These are phyloP conservation scores for Hafferia zeledoni DNA, from an alignment of 2,797 vertebrate genomes.

Conservation along the genomic window DNA sequence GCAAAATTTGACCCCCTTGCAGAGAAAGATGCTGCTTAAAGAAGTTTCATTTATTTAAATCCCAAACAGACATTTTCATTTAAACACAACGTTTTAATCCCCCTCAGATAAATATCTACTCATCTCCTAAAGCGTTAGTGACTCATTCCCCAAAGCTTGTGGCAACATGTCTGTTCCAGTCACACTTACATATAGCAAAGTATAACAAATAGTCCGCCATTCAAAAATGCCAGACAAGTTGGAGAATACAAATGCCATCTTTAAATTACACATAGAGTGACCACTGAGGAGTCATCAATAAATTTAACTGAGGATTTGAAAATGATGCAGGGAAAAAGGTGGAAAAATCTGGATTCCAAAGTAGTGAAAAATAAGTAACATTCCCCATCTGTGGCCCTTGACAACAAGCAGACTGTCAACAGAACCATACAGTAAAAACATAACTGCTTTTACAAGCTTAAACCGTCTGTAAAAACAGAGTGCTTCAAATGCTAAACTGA, in stretches of 20 bases:
- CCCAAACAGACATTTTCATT: neutral
- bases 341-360: slow-evolving; percentile 21
- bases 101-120: neutral
- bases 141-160: neutral
- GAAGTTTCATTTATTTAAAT: neutral
- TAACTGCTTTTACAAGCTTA: slow-evolving; percentile 40
- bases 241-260: neutral
- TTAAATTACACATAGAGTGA: neutral
- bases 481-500: slow-evolving; percentile 10
- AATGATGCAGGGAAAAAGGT: neutral
- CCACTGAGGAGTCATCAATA: neutral
- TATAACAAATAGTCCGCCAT: neutral
- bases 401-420: slow-evolving; percentile 46
- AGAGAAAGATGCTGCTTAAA: neutral
- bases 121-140: neutral
- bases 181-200: neutral
- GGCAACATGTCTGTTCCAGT: neutral
- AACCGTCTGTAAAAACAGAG: slow-evolving; percentile 34
- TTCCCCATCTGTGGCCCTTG: slow-evolving; percentile 32
- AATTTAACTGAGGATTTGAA: neutral
- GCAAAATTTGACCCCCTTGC: neutral
- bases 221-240: neutral
- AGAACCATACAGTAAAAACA: slow-evolving; percentile 32
- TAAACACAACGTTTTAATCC: neutral
- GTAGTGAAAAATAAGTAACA: neutral